Conservation (phyloP, 2,888 invertebrate genomes). For the Cheilosia soror region DNA sequence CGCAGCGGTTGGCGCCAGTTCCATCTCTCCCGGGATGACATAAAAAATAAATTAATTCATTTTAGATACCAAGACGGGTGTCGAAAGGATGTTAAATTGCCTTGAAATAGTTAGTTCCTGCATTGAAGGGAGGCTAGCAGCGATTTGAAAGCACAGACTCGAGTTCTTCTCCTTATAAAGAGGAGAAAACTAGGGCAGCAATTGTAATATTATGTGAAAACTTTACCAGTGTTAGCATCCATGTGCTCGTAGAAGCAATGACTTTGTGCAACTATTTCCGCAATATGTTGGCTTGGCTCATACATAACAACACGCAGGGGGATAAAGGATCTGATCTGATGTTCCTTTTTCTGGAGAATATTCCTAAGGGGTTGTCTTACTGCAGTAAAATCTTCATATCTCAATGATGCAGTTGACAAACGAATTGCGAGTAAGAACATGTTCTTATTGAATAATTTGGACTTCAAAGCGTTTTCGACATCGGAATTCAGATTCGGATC, state of each 20-base stretch:
- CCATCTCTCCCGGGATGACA: neutral
- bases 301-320: conserved; percentile 9
- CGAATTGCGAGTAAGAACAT: neutral
- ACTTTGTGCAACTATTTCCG: conserved; percentile 40
- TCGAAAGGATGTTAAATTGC: conserved; percentile 61
- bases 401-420: neutral
- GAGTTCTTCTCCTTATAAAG: conserved; percentile 22
- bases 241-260: conserved; percentile 9
- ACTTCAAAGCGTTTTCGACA: conserved; percentile 5
- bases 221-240: conserved; percentile 20
- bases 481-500: conserved; percentile 15
- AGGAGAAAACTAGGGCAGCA: conserved; percentile 48
- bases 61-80: conserved; percentile 43
- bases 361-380: neutral
- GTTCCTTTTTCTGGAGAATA: conserved; percentile 23
- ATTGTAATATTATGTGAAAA: conserved; percentile 40
- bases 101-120: conserved; percentile 46
- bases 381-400: neutral
- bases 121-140: neutral
- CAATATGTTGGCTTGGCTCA: conserved; percentile 21
- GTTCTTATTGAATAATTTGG: conserved; percentile 46
- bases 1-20: conserved; percentile 40
- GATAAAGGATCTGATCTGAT: neutral
- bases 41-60: conserved; percentile 56
- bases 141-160: conserved; percentile 50